Evolutionary conservation across 2,797 vertebrate genomes (phyloP).

Genomic region (Ibycter americanus): DNA sequence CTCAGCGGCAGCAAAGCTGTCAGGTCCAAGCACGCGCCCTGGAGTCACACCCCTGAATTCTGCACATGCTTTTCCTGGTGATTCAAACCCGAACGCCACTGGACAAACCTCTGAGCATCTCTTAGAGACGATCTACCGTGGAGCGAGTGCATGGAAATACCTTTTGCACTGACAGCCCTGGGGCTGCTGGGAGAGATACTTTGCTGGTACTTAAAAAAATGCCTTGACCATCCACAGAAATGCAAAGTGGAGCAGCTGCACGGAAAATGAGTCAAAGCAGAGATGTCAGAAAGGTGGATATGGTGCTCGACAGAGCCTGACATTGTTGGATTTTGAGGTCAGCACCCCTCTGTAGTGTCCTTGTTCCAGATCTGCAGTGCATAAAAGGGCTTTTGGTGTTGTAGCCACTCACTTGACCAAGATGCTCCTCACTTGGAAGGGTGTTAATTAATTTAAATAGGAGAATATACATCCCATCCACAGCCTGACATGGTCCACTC

Average conservation of each 20-base stretch:
- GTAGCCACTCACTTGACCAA: accelerated
- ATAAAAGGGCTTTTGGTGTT: neutral
- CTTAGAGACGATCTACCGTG: accelerated
- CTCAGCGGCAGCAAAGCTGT: neutral
- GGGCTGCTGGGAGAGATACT: neutral
- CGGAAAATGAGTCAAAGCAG: neutral
- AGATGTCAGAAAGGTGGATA: neutral
- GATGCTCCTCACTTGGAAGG: neutral
- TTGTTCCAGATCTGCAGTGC: neutral
- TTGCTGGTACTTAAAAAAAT: neutral
- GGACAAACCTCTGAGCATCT: neutral
- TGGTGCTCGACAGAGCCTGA: neutral
- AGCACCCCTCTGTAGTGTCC: neutral
- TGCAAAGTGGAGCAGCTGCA: neutral
- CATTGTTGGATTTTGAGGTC: neutral
- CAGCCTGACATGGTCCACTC: accelerated
- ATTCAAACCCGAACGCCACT: neutral
- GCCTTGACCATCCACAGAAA: neutral
- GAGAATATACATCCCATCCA: neutral
- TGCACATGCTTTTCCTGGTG: conserved; percentile 4
- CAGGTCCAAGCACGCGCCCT: neutral
- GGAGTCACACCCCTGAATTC: conserved; percentile 27
- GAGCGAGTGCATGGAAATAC: neutral
- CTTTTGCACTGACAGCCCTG: neutral
- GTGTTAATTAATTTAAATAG: neutral